These are phyloP conservation scores for Tenebrio molitor DNA, from an alignment of 1,140 invertebrate genomes.

Conservation along the genomic window DNA sequence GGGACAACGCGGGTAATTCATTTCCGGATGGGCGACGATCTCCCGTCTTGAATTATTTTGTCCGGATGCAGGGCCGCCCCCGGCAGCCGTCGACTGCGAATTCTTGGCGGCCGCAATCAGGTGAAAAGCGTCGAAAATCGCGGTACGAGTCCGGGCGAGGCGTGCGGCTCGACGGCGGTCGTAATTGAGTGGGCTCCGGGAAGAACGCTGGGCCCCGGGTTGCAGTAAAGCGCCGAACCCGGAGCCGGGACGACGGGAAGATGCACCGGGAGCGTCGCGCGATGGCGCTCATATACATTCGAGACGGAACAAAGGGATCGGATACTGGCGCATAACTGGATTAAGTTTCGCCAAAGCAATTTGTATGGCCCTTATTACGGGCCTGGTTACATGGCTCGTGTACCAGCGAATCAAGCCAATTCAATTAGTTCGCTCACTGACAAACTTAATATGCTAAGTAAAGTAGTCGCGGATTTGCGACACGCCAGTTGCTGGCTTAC, in stretches of 20 bases:
- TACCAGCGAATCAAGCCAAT: conserved; percentile 63
- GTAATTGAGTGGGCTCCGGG: background rate
- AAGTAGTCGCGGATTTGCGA: conserved; percentile 61
- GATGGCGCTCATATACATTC: conserved; percentile 55
- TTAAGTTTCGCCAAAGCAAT: conserved; percentile 64
- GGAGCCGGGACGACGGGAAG: conserved; percentile 3
- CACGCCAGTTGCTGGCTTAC: conserved; percentile 46
- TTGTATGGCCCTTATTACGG: conserved; percentile 64
- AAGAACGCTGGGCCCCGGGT: background rate
- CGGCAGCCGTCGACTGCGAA: too few species aligned
- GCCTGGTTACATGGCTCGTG: conserved; percentile 60
- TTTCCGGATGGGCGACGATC: conserved; percentile 7
- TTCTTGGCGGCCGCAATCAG: conserved; percentile 29
- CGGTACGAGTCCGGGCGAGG: background rate
- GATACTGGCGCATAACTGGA: conserved; percentile 61
- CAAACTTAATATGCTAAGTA: conserved; percentile 64
- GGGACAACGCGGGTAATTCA: conserved; percentile 12
- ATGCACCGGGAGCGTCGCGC: conserved; percentile 31
- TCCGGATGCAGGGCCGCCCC: conserved; percentile 1
- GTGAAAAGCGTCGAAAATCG: conserved; percentile 26
- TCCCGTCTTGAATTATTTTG: conserved; percentile 10
- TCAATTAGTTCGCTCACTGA: conserved; percentile 63
- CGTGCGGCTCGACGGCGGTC: background rate
- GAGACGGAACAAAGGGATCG: conserved; percentile 60
- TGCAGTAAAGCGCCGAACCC: conserved; percentile 5